Evolutionary conservation across 1,140 invertebrate species (phyloP).

Genomic region (Atta colombica): DNA sequence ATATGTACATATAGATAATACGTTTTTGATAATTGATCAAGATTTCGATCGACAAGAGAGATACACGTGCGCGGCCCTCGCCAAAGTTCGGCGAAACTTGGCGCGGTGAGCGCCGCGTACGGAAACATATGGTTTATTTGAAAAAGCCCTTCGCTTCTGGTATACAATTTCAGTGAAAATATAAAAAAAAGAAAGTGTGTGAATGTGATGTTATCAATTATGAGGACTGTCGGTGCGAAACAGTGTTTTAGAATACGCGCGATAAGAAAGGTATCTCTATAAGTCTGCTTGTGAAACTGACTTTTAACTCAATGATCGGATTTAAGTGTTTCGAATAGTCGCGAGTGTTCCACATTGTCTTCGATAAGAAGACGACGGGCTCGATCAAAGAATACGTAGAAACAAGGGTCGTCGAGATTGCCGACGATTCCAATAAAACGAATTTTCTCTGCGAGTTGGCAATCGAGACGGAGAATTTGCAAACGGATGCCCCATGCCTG

Average conservation of each 20-base stretch:
- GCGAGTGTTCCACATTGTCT: slow-evolving; percentile 35
- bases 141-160: background rate
- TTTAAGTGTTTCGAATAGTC: slow-evolving; percentile 30
- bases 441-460: slow-evolving; percentile 83
- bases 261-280: background rate
- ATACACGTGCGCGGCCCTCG: slow-evolving; percentile 53
- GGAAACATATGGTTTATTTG: slow-evolving; percentile 27
- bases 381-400: slow-evolving; percentile 70
- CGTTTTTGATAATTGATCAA: slow-evolving; percentile 47
- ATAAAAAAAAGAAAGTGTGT: background rate
- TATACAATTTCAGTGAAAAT: slow-evolving; percentile 10
- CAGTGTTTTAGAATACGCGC: slow-evolving; percentile 1
- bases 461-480: slow-evolving; percentile 84
- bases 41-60: slow-evolving; percentile 52
- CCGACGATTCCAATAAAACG: slow-evolving; percentile 83
- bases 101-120: slow-evolving; percentile 46
- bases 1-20: background rate
- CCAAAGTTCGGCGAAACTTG: slow-evolving; percentile 36
- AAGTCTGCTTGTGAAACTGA: background rate
- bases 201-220: slow-evolving; percentile 3
- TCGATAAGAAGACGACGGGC: slow-evolving; percentile 19
- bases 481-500: slow-evolving; percentile 78
- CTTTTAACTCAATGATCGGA: background rate
- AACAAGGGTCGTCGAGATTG: slow-evolving; percentile 61
- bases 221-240: background rate